Conservation (phyloP, 2,797 vertebrate genomes). For the Salarias fasciatus region DNA sequence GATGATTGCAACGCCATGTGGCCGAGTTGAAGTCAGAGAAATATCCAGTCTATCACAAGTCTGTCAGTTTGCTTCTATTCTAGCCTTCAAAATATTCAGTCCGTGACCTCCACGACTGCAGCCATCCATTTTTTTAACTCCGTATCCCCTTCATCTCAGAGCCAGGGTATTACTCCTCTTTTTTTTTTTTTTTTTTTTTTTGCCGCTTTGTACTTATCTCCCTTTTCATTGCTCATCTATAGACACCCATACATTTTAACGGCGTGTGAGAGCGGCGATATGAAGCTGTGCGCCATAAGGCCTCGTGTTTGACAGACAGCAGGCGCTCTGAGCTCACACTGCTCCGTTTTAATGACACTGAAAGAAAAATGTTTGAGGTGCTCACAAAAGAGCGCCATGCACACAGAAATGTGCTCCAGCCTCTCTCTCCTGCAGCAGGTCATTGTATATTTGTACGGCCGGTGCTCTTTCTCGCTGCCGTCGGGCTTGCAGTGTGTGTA, state of each 20-base stretch:
- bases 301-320: constrained; percentile 37
- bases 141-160: constrained; percentile 37
- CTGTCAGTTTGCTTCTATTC: constrained; percentile 11
- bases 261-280: constrained; percentile 11
- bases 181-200: too few relatives aligned
- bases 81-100: constrained; percentile 37
- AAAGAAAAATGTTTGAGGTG: constrained; percentile 10
- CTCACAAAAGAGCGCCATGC: background rate
- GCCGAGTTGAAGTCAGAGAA: constrained; percentile 11
- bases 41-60: constrained; percentile 34
- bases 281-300: constrained; percentile 9
- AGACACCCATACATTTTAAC: constrained; percentile 22
- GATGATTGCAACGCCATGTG: too few relatives aligned
- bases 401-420: background rate
- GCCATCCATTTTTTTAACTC: constrained; percentile 1
- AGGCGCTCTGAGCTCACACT: background rate
- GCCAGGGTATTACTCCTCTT: constrained; percentile 19
- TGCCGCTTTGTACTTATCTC: constrained; percentile 26
- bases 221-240: constrained; percentile 7
- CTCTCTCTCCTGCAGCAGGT: background rate
- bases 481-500: background rate
- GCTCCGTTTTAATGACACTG: constrained; percentile 35
- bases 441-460: too few relatives aligned
- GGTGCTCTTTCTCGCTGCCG: background rate
- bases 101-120: constrained; percentile 29